Base-by-base conservation (phyloP, 2,888 invertebrate species). In the Panorpa germanica region DNA sequence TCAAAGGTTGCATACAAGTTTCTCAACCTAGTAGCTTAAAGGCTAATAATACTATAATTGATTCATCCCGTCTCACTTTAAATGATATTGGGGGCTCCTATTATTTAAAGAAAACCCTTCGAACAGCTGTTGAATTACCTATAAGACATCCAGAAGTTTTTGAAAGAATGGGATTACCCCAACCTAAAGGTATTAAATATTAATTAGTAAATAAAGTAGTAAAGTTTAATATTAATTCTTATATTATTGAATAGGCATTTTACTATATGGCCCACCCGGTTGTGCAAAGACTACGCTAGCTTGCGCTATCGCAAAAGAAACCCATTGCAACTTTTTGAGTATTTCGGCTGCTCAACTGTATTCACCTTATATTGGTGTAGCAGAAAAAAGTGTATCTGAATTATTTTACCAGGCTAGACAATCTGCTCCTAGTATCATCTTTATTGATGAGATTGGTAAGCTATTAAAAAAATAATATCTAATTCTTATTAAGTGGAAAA, bases 251-350 rank as follows among this genome's bases (percentile, higher is more conserved):
- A 24, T 16, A 56, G 65, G 70, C 15, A 52, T 70, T 18, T 45
- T 71, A 24, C 47, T 71, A 6, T 68, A 66, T 45, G 70, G 70
- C 0, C 70, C 70, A 4, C 70, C 70, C 2, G 70, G 70, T 2
- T 70, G 70, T 48, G 68, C 65, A n/a, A 70, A 71, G 49, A 70
- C 70, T 1, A 63, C 61, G 4, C 47, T 70, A 28, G 66, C 64
- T 3, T 55, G 63, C 39, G 65, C 67, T 10, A 46, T 67, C 18
- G 67, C 70, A 8, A 53, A 53, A 17, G 55, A 60, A 19, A 51
- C 57, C 5, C 50, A 56, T 34, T 56, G 58, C 44, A 62, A 63
- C 17, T 64, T 70, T 34, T 52, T 70, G 25, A 50, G 63, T 6
- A 55, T 62, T 12, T 63, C 64, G 29, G 63, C 65, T 18, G 70